A percentile compares a stretch with the other conserved stretches of the same genome.
Evolutionary conservation across 2,888 invertebrate genomes (phyloP).

Genomic region (Orchesellides sinensis): DNA sequence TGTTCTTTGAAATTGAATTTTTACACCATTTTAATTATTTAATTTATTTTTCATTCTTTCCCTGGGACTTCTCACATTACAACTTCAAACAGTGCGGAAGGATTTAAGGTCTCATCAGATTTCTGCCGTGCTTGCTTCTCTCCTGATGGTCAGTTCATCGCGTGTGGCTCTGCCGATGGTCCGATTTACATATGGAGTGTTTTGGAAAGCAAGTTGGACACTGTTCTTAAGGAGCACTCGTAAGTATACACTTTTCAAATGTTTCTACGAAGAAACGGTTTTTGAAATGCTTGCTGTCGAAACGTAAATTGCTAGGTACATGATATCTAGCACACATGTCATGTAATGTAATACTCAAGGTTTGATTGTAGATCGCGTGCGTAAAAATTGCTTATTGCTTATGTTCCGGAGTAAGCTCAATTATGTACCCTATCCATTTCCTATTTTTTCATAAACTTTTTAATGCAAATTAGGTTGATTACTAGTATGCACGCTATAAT

Average conservation of each 20-base stretch:
- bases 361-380: background rate
- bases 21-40: constrained; percentile 57
- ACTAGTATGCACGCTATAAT: too few relatives aligned
- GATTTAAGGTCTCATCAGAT: constrained; percentile 97
- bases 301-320: too few relatives aligned
- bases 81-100: constrained; percentile 86
- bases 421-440: constrained; percentile 30
- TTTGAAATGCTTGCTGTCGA: too few relatives aligned
- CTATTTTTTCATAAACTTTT: background rate
- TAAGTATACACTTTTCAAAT: too few relatives aligned
- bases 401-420: too few relatives aligned
- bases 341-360: too few relatives aligned
- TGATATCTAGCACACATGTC: too few relatives aligned
- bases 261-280: too few relatives aligned
- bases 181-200: constrained; percentile 95
- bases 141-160: constrained; percentile 91
- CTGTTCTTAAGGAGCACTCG: constrained; percentile 84
- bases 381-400: background rate
- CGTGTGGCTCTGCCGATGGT: constrained; percentile 96
- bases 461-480: constrained; percentile 15
- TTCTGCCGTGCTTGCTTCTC: constrained; percentile 96
- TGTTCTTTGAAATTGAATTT: constrained; percentile 50
- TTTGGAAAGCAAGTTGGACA: constrained; percentile 85
- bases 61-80: constrained; percentile 1
- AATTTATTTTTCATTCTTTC: constrained; percentile 26